Evolutionary conservation across 2,113 vertebrate species (phyloP), one percentile per base, ranked within the genome.

Genomic region (Cyanistes caeruleus): DNA sequence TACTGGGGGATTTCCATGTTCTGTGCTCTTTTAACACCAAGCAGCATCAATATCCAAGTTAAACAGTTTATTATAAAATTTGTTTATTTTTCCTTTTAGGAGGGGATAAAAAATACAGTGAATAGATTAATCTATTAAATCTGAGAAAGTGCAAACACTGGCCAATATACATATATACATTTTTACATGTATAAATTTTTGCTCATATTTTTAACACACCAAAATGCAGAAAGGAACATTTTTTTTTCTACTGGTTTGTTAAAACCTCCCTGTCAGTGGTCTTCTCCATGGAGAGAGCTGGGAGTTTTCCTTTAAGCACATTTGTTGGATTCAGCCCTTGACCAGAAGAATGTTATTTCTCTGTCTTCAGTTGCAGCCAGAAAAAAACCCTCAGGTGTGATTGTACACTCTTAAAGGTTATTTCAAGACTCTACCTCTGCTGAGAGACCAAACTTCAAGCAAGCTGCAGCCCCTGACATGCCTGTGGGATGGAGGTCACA

Each of bases 401-500:
- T 49, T 60, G n/a, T 10, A 24, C 15, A 49, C 41, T 59, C n/a
- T 67, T n/a, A 39, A 46, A 59, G 44, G 31, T 63, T 72, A 44
- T 73, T 90, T 55, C 49, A 72, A 72, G 41, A 79, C 7, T 28
- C 22, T 27, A 41, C 14, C 30, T 76, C 68, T 89, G 31, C 39
- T 60, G 63, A 60, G 53, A 79, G 53, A 56, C 21, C 1, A 3
- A 56, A 43, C 44, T 56, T 49, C 60, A 63, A 52, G 64, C 1
- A 10, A 39, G 25, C 33, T 77, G 22, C 76, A 84, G 73, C 22
- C 20, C 63, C 44, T 52, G n/a, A 37, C 1, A 7, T 27, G 49
- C 30, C 27, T 25, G 27, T 30, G 30, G 18, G 27, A 48, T 5
- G 48, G 33, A 41, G 60, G 37, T 62, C 55, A 67, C 0, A 0